A percentile compares a stretch with the other conserved stretches of the same genome.
Conservation (phyloP, 2,797 vertebrate genomes). For the Diceros bicornis region DNA sequence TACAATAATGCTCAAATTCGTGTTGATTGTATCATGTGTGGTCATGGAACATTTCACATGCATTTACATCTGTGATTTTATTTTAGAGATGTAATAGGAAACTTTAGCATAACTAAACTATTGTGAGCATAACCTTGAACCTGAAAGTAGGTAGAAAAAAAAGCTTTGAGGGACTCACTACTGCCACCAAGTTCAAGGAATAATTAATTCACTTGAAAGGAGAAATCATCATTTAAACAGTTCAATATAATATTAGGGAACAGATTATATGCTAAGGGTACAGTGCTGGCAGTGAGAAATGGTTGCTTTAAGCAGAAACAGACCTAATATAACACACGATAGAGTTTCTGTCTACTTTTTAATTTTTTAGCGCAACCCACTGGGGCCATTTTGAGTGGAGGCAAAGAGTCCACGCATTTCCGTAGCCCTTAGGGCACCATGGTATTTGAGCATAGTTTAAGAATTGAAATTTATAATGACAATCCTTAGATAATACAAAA, state of each 20-base stretch:
- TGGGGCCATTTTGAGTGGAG: background rate
- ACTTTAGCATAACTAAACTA: background rate
- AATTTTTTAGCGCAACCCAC: background rate
- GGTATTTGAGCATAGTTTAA: conserved; percentile 44
- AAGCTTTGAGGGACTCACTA: background rate
- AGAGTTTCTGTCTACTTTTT: conserved; percentile 16
- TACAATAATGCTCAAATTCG: conserved; percentile 78
- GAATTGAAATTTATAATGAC: background rate
- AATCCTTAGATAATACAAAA: background rate
- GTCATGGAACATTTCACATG: background rate
- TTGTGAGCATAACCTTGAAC: conserved; percentile 34
- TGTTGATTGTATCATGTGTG: background rate
- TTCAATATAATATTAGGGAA: background rate
- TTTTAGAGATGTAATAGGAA: background rate
- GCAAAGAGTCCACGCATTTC: background rate
- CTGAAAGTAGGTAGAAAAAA: conserved; percentile 7
- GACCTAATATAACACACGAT: background rate
- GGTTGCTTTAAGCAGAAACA: background rate
- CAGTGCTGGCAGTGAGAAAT: background rate
- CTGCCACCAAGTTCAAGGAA: conserved; percentile 10
- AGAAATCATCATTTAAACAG: conserved; percentile 31
- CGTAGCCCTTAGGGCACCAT: background rate
- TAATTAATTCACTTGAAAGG: conserved; percentile 9
- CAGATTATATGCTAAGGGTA: background rate
- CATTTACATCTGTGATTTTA: conserved; percentile 58